Percentiles rank a stretch among this genome's conserved stretches.
These are phyloP conservation scores for Hemicordylus capensis DNA, from an alignment of 2,113 vertebrate species.

Conservation along the genomic window DNA sequence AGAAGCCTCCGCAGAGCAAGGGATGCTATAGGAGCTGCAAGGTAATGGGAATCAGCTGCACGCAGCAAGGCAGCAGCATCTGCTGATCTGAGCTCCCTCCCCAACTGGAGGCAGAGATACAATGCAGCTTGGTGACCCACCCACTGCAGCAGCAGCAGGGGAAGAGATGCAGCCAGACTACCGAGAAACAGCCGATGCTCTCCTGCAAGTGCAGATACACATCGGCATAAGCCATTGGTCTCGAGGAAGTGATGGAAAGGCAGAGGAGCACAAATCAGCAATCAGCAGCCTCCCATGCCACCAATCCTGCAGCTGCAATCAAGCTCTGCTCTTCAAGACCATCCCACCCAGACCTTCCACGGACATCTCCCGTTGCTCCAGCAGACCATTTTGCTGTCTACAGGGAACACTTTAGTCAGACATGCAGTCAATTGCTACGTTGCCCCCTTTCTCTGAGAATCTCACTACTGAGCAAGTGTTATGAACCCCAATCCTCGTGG, in stretches of 20 bases:
- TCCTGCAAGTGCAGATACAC: constrained; percentile 6
- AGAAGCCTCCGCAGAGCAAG: constrained; percentile 24
- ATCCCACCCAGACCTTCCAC: background rate
- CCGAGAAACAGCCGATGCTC: constrained; percentile 18
- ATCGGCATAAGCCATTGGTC: background rate
- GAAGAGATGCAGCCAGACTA: constrained; percentile 41
- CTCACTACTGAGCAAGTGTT: background rate
- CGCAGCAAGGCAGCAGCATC: background rate
- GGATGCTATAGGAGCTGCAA: background rate
- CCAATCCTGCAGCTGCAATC: background rate
- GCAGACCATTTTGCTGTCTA: background rate
- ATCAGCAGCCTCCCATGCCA: accelerated
- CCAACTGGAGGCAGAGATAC: constrained; percentile 33
- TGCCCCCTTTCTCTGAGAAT: too few relatives aligned
- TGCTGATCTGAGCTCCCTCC: constrained; percentile 23
- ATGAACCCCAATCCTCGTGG: too few relatives aligned
- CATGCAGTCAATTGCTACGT: background rate
- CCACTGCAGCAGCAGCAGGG: constrained; percentile 44
- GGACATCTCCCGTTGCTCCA: background rate
- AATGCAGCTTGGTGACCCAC: constrained; percentile 48
- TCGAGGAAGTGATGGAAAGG: background rate
- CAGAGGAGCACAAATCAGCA: background rate
- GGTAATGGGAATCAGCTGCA: background rate
- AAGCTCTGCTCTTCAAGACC: background rate
- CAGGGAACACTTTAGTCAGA: background rate